Percentiles rank a stretch among this genome's conserved stretches.
phyloP scores from a whole-genome alignment of 1,140 invertebrate species.

The Rhyzopertha dominica region DNA sequence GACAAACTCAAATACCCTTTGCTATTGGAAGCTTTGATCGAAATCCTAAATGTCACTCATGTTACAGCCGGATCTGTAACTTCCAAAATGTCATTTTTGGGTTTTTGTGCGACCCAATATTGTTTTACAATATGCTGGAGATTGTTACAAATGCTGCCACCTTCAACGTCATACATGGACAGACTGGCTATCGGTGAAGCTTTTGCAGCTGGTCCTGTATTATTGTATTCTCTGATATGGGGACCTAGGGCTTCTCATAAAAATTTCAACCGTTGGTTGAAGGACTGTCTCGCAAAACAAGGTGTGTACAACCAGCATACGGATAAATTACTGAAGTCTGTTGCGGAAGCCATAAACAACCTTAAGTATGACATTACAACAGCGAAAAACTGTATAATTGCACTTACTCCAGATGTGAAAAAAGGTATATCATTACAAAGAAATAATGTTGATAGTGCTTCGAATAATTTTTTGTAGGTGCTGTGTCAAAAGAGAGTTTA shows the following conservation, averaged over 20 bases:
- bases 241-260: slow-evolving; percentile 64
- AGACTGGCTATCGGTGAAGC: slow-evolving; percentile 61
- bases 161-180: slow-evolving; percentile 82
- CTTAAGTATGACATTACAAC: slow-evolving; percentile 66
- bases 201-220: slow-evolving; percentile 52
- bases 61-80: slow-evolving; percentile 45
- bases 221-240: slow-evolving; percentile 72
- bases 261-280: slow-evolving; percentile 66
- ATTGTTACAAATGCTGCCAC: slow-evolving; percentile 74
- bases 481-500: slow-evolving; percentile 51
- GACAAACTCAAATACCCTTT: slow-evolving; percentile 86
- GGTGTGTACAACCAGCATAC: slow-evolving; percentile 79
- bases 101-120: slow-evolving; percentile 81
- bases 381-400: slow-evolving; percentile 63
- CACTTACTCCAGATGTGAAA: slow-evolving; percentile 53
- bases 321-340: slow-evolving; percentile 67
- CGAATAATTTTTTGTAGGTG: slow-evolving; percentile 24
- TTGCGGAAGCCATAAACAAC: slow-evolving; percentile 59
- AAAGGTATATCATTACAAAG: slow-evolving; percentile 29
- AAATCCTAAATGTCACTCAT: slow-evolving; percentile 70
- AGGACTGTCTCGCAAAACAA: slow-evolving; percentile 85
- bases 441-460: slow-evolving; percentile 13
- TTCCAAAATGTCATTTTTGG: slow-evolving; percentile 58
- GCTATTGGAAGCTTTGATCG: slow-evolving; percentile 79
- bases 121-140: slow-evolving; percentile 85